Base-by-base conservation (phyloP, 2,797 vertebrate species). In the Sebastes cheni region DNA sequence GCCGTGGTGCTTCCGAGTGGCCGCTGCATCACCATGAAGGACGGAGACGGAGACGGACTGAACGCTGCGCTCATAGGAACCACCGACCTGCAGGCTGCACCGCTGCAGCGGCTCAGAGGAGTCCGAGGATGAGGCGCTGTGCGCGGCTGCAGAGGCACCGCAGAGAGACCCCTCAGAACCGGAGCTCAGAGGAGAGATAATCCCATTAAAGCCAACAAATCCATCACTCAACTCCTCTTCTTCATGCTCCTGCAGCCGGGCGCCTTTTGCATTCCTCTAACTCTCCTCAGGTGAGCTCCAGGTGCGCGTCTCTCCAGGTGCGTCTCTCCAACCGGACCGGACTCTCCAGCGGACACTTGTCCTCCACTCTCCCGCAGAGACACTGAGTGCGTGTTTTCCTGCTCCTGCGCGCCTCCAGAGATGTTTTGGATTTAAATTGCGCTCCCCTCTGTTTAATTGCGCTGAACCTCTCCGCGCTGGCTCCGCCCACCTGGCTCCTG, bases 21-120 rank as follows among this genome's bases (percentile, higher is more conserved):
- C 94, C 97, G 97, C 97, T 98, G 98, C 97, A 99, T 98, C 97
- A 97, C 97, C 97, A 96, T 97, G 95, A 97, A 96, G 93, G 97
- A 32, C 30, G 30, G 30, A 32, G 30, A 32, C 30, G 30, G 30
- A 32, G 30, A 96, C 78, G 97, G 94, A 13, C 92, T 79, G 94
- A 96, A 97, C 79, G 97, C 96, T 89, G 97, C 97, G 95, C 97
- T 97, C 97, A 98, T 98, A 93, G 65, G 90, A 93, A 65, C 87
- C 84, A 54, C 90, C 68, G 85, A 32, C 30, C 62, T 77, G 77
- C 72, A 73, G 30, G 30, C 30, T 32, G 30, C 30, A 32, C 30
- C 30, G 30, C 30, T 32, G 30, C 30, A 32, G 30, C 30, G 30
- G 79, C 80, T 65, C 56, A 14, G 81, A 13, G 68, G 70, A 62